A percentile compares a stretch with the other conserved stretches of the same genome.
phyloP scores from a whole-genome alignment of 2,113 vertebrate species.

The Suricata suricatta region DNA sequence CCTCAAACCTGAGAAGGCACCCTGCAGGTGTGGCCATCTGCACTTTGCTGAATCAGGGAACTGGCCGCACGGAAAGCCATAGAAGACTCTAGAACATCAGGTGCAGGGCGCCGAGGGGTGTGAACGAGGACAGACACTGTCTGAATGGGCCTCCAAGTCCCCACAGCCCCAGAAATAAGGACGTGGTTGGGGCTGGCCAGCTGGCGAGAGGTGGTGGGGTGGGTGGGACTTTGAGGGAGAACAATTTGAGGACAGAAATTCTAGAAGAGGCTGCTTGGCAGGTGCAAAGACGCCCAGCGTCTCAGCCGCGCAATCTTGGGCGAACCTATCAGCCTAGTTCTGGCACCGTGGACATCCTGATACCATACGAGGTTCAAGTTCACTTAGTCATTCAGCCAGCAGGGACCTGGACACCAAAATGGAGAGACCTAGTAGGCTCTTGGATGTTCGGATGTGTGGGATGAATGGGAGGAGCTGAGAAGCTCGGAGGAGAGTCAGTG shows the following conservation, averaged over 20 bases:
- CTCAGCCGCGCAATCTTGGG: not conserved
- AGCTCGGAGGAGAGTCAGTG: not conserved
- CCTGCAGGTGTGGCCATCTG: not conserved
- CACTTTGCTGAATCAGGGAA: no score
- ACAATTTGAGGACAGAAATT: no score
- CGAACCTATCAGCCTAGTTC: not conserved
- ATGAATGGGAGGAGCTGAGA: no score
- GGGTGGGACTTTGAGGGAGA: not conserved
- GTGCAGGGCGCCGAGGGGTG: no score
- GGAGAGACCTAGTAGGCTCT: accelerated
- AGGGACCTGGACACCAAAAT: not conserved
- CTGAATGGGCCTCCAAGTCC: not conserved
- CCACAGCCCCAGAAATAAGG: not conserved
- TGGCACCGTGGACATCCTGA: accelerated
- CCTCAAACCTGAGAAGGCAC: not conserved
- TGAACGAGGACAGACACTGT: not conserved
- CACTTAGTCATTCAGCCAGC: not conserved
- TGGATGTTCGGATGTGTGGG: not conserved
- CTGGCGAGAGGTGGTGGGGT: not conserved
- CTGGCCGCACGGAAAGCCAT: accelerated
- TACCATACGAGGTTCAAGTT: not conserved
- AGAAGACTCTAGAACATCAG: accelerated
- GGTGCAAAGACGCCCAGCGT: not conserved
- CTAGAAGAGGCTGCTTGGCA: not conserved
- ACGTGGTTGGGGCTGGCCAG: not conserved